Percentiles rank a stretch among this genome's conserved stretches.
Evolutionary conservation across 2,113 vertebrate genomes (phyloP).

Genomic region (Aegypius monachus): DNA sequence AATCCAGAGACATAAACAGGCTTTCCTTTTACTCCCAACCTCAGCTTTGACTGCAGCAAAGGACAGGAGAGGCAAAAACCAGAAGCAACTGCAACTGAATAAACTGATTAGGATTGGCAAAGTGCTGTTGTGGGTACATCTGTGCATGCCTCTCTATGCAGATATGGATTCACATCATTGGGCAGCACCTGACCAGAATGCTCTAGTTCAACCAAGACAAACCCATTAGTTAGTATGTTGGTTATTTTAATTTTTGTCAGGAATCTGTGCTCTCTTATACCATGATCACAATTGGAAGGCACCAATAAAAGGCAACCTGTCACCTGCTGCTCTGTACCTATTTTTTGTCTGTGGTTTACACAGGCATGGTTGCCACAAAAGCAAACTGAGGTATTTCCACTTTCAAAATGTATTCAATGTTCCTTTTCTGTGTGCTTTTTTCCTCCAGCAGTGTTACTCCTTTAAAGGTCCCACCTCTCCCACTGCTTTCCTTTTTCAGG

Average conservation of each 20-base stretch:
- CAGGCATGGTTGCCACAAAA: neutral
- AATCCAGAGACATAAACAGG: neutral
- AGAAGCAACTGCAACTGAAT: neutral
- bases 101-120: slow-evolving; percentile 25
- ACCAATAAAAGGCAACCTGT: neutral
- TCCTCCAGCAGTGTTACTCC: accelerated
- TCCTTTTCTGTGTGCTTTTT: neutral
- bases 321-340: neutral
- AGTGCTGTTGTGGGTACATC: neutral
- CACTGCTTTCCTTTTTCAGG: neutral
- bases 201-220: neutral
- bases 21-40: neutral
- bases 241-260: neutral
- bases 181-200: neutral
- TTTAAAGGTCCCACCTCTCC: neutral
- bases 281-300: neutral
- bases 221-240: neutral
- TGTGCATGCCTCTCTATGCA: neutral
- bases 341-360: neutral
- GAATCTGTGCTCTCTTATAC: neutral
- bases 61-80: neutral
- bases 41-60: neutral
- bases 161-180: neutral
- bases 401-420: neutral
- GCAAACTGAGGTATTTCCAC: neutral